Evolutionary conservation across 2,113 vertebrate species (phyloP).

Genomic region (Labeo rohita): DNA sequence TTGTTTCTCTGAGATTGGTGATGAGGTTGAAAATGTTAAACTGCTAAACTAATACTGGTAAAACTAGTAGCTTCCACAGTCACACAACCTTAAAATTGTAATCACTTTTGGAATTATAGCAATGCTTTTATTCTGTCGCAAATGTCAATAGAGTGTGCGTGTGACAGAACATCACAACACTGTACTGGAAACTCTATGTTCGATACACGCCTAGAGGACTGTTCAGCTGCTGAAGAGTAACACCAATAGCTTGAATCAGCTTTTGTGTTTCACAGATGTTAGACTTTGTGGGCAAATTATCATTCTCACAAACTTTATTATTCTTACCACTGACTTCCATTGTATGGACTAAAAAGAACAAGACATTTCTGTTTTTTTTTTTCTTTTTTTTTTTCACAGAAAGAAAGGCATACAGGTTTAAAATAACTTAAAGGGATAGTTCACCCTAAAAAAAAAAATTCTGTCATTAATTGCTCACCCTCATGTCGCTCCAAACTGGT

Average conservation of each 20-base stretch:
- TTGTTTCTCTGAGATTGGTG: neutral
- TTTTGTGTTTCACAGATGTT: neutral
- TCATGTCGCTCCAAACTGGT: no score
- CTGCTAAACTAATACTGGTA: neutral
- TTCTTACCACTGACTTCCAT: no score
- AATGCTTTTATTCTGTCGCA: neutral
- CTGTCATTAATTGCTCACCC: no score
- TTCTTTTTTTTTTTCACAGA: no score
- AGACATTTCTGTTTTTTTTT: no score
- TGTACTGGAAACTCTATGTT: conserved; percentile 27
- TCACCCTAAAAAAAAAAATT: no score
- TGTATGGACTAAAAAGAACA: no score
- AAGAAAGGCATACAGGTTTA: no score
- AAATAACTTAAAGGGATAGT: no score
- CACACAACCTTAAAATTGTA: neutral
- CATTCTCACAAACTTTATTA: no score
- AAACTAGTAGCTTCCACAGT: neutral
- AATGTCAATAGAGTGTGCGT: conserved; percentile 26
- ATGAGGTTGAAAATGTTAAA: neutral
- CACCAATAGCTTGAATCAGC: conserved; percentile 4
- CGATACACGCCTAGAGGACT: conserved; percentile 28
- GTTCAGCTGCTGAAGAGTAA: neutral
- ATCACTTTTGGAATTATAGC: neutral
- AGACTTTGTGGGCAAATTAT: no score
- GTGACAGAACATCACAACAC: neutral